Evolutionary conservation across 2,113 vertebrate species (phyloP), one percentile per base, ranked within the genome.

Genomic region (Stegastes partitus): DNA sequence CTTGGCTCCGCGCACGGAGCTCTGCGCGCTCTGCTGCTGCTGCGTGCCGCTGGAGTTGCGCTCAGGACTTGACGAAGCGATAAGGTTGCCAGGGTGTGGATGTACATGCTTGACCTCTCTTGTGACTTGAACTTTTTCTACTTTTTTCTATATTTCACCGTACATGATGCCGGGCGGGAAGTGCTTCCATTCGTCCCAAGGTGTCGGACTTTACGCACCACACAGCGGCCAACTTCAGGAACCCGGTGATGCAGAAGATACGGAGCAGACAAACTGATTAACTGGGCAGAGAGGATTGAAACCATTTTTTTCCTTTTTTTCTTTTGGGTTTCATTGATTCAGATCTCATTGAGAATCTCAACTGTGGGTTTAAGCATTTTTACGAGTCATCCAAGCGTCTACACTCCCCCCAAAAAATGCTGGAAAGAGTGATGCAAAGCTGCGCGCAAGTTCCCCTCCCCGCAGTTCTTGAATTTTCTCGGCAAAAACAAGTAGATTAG

Each of bases 201-300:
- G 57, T 70, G 39, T 72, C 22, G 84, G 82, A 85, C 74, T 80
- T 69, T 74, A 53, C 68, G 53, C 84, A 25, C 68, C 3, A 54
- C 59, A 25, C 65, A n/a, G 61, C 49, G 34, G 42, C 51, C 87
- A 92, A 92, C 83, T 93, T 91, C 57, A 25, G 61, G 74, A 77
- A 19, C 44, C 65, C 15, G 78, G 53, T 63, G n/a, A 68, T 68
- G 69, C 49, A 61, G 64, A 81, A 71, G 67, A 89, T 37, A 12
- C 58, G 49, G 68, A 71, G 47, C 51, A 61, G 49, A 71, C 45
- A 11, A 70, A 69, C 51, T 45, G 73, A 74, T 25, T 63, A n/a
- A n/a, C 34, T 55, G 63, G 77, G 57, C 28, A 68, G 12, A 39
- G n/a, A 11, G 56, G 61, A 65, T 42, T 66, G 65, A 74, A 26